Percentiles rank a stretch among this genome's conserved stretches.
These are phyloP conservation scores for Tricholaema leucomelas DNA, from an alignment of 2,113 vertebrate genomes.

Conservation along the genomic window DNA sequence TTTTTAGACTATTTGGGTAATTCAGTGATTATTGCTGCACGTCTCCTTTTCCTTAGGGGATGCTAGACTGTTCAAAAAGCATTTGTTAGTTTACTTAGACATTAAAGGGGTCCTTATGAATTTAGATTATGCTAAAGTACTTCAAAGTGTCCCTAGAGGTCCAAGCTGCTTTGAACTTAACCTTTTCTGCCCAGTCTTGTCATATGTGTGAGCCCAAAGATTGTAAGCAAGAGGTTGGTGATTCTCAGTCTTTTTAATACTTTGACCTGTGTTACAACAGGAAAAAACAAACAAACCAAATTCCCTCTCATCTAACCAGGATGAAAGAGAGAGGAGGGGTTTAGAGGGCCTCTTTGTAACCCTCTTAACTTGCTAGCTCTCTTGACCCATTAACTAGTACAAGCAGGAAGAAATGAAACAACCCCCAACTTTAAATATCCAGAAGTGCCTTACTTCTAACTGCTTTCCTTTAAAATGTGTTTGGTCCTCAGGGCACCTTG, in stretches of 20 bases:
- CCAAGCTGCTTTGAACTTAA: conserved; percentile 57
- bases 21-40: conserved; percentile 46
- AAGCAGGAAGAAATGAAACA: background rate
- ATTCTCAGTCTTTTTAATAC: conserved; percentile 41
- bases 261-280: conserved; percentile 39
- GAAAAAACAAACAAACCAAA: conserved; percentile 45
- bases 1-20: conserved; percentile 56
- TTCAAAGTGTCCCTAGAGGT: conserved; percentile 62
- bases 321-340: conserved; percentile 12
- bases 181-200: conserved; percentile 42
- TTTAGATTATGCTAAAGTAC: conserved; percentile 55
- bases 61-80: conserved; percentile 28
- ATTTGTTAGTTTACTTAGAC: conserved; percentile 63
- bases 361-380: background rate
- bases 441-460: background rate
- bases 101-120: conserved; percentile 58
- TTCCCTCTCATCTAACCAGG: conserved; percentile 18
- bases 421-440: background rate
- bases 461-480: conserved; percentile 19
- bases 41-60: conserved; percentile 42
- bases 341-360: conserved; percentile 21
- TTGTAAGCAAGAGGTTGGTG: conserved; percentile 15
- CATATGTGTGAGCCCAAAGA: conserved; percentile 16
- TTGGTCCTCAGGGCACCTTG: conserved; percentile 29
- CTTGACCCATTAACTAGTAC: background rate